Evolutionary conservation across 2,797 vertebrate species (phyloP), one percentile per base, ranked within the genome.

Genomic region (Triplophysa bombifrons): DNA sequence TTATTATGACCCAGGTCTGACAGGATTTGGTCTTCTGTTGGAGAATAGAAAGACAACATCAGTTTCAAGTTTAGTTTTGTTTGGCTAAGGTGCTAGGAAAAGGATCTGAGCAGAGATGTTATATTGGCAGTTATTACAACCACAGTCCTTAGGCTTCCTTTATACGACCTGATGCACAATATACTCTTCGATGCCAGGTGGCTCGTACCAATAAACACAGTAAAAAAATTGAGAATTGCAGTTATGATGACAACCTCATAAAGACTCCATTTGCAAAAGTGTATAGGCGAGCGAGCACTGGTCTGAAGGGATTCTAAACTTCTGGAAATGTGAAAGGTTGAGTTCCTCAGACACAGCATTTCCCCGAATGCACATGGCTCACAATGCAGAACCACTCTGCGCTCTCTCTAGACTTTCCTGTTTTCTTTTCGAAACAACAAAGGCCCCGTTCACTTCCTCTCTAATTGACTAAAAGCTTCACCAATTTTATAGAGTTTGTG

Each of bases 11-110:
- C 92, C 8, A 99, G 94, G 85, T 99, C 97, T 12, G 97, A 96
- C 88, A 99, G 94, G 87, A 98, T 97, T 89, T 98, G 98, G 72
- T 99, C 98, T 50, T 99, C 97, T 99, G 94, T 66, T 73, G 75
- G 68, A 84, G 11, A 83, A 79, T 3, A 2, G 11, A 60, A 60
- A 83, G 78, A 72, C 34, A 65, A 44, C 22, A 55, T 27, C 22
- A 34, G 17, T 65, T 44, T 71, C 1, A 34, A 46, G 34, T 38
- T 38, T 6, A 8, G 34, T 38, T 38, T 38, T 7, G 34, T 38
- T 38, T 38, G 7, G 6, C 34, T 38, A 5, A 3, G 30, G 30
- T 30, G 4, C 30, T 38, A 38, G 8, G 34, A 38, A 8, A 38
- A 38, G 4, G 8, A 6, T 38, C 7, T 38, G 7, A 7, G 34